These are phyloP conservation scores for Zosterops hypoxanthus DNA, from an alignment of 2,113 vertebrate genomes.

Conservation along the genomic window DNA sequence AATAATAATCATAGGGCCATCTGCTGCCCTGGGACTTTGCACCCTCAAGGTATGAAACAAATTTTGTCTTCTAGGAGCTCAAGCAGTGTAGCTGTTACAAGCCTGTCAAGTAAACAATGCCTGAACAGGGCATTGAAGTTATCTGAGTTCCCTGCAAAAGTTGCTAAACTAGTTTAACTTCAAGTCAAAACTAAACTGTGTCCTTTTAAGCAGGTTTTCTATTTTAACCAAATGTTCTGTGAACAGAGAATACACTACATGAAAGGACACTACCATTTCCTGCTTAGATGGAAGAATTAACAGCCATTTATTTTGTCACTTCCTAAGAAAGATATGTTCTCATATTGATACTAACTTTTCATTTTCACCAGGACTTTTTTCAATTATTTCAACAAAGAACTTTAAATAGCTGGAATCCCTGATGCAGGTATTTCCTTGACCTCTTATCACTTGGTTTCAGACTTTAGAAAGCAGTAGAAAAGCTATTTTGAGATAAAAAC, in stretches of 20 bases:
- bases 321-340: background rate
- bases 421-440: background rate
- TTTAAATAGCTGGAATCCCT: background rate
- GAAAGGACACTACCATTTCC: background rate
- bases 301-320: background rate
- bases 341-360: background rate
- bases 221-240: background rate
- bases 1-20: constrained; percentile 96
- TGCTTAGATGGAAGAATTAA: background rate
- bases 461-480: background rate
- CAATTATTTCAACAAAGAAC: background rate
- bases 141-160: constrained; percentile 68
- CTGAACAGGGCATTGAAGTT: constrained; percentile 80
- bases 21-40: constrained; percentile 92
- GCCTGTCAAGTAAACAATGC: constrained; percentile 72
- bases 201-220: background rate
- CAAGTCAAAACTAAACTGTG: background rate
- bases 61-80: constrained; percentile 89
- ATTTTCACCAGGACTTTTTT: background rate
- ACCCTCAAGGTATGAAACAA: constrained; percentile 86
- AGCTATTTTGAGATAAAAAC: background rate
- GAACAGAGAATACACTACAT: background rate
- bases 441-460: background rate
- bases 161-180: constrained; percentile 28
- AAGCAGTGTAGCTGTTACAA: constrained; percentile 75